Evolutionary conservation across 2,797 vertebrate genomes (phyloP).

Genomic region (Chelon labrosus): DNA sequence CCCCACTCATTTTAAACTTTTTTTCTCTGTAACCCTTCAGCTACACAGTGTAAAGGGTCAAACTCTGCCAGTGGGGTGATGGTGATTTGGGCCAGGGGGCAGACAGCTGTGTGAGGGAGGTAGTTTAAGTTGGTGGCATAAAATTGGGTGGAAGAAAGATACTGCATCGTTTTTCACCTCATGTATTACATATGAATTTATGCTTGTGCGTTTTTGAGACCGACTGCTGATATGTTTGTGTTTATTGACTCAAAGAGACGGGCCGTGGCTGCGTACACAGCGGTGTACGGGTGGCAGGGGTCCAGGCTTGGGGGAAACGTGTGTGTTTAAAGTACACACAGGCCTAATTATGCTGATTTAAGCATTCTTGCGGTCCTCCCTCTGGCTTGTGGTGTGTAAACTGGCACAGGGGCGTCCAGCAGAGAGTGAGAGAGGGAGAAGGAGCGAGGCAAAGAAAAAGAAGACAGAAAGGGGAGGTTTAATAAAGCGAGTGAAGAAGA

Average conservation of each 20-base stretch:
- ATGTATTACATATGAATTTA: slow-evolving; percentile 51
- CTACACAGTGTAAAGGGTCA: slow-evolving; percentile 59
- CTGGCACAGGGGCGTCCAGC: slow-evolving; percentile 77
- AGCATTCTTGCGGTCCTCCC: slow-evolving; percentile 84
- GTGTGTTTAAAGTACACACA: slow-evolving; percentile 85
- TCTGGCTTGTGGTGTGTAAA: slow-evolving; percentile 83
- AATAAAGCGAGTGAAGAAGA: slow-evolving; percentile 30
- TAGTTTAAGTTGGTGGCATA: slow-evolving; percentile 32
- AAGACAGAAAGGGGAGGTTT: slow-evolving; percentile 27
- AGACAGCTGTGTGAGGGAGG: slow-evolving; percentile 54
- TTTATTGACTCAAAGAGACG: slow-evolving; percentile 81
- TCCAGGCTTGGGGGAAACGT: slow-evolving; percentile 83
- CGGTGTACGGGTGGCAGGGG: slow-evolving; percentile 81
- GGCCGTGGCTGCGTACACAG: slow-evolving; percentile 76
- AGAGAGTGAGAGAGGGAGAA: slow-evolving; percentile 44
- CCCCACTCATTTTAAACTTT: slow-evolving; percentile 52
- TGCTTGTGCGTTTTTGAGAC: slow-evolving; percentile 58
- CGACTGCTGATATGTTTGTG: slow-evolving; percentile 79
- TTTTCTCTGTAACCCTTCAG: slow-evolving; percentile 37
- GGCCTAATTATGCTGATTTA: slow-evolving; percentile 85
- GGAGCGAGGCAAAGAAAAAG: slow-evolving; percentile 44
- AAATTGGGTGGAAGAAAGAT: slow-evolving; percentile 42
- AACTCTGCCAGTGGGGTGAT: slow-evolving; percentile 55
- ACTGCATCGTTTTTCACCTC: slow-evolving; percentile 63
- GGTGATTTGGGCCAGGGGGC: slow-evolving; percentile 45